Evolutionary conservation across 2,113 vertebrate genomes (phyloP).

Genomic region (Garra rufa): DNA sequence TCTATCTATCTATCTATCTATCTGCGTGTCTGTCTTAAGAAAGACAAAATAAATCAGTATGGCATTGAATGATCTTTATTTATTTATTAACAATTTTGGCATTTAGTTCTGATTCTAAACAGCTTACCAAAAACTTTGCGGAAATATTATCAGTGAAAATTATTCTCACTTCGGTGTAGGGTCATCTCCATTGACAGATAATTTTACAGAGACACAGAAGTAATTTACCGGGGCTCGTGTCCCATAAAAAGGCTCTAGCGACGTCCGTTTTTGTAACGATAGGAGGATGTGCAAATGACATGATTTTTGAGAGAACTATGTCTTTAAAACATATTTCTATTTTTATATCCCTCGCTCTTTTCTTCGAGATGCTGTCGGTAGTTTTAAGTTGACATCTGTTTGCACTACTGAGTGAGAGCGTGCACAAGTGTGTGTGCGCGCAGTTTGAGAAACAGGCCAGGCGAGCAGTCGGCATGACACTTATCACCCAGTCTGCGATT

Average conservation of each 20-base stretch:
- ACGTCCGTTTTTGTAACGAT: neutral
- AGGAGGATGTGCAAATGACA: neutral
- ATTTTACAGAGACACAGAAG: neutral
- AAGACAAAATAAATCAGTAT: no score
- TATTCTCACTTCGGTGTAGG: no score
- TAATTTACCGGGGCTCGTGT: neutral
- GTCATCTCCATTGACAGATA: neutral
- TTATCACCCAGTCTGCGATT: constrained; percentile 58
- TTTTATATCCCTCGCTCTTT: neutral
- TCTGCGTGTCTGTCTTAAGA: no score
- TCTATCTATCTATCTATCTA: no score
- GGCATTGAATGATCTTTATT: no score
- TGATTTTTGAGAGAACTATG: neutral
- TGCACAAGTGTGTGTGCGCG: constrained; percentile 31
- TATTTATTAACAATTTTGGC: neutral
- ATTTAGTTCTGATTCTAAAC: neutral
- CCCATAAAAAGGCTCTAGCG: neutral
- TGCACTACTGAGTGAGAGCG: constrained; percentile 21
- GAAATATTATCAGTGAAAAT: neutral
- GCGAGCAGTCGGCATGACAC: constrained; percentile 25
- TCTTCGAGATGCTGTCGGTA: neutral
- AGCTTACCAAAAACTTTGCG: neutral
- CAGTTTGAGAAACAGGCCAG: constrained; percentile 29
- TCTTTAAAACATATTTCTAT: neutral
- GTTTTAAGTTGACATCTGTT: constrained; percentile 26